Base-by-base conservation (phyloP, 2,113 vertebrate genomes). In the Hylia prasina region DNA sequence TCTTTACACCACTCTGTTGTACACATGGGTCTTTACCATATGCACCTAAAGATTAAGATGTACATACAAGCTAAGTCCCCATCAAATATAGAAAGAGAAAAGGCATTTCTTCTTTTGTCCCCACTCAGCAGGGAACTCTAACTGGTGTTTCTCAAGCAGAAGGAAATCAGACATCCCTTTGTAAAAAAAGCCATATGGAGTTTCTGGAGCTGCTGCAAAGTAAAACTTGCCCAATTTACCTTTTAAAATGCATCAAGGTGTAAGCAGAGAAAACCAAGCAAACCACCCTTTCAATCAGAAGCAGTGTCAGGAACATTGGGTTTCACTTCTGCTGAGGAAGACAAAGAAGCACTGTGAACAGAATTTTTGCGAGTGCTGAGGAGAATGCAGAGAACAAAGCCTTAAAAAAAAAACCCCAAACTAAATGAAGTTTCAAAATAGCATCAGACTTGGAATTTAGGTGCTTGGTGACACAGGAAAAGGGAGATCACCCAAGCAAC, bases 281-380 rank as follows among this genome's bases (percentile, higher is more conserved):
- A 83, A 42, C 28, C 20, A 30, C 53, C 70, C 31, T 79, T 61
- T 57, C 45, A 12, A 25, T 58, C 37, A 70, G 53, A 82, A 66
- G n/a, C 58, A 76, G 28, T 3, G 11, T 42, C 45, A 45, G n/a
- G 53, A 33, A 44, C 45, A 39, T 30, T 0, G 0, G 10, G 6
- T 6, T 82, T 57, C 42, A 42, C 15, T 65, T 77, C 50, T 88
- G 54, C 11, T 42, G 35, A 96, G 68, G 1, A 2, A 92, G 27
- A 58, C 44, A 13, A 89, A 85, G 13, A 89, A 85, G 13, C 22
- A 45, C 8, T 1, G 0, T 0, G 0, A 73, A 75, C 35, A 70
- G 40, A 73, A 40, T 65, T 77, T 91, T 65, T 69, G 19, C 0
- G 4, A 63, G 23, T 51, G 30, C 47, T 65, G 42, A 69, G 60